Evolutionary conservation across 2,113 vertebrate species (phyloP), one percentile per base, ranked within the genome.

Genomic region (Carassius gibelio): DNA sequence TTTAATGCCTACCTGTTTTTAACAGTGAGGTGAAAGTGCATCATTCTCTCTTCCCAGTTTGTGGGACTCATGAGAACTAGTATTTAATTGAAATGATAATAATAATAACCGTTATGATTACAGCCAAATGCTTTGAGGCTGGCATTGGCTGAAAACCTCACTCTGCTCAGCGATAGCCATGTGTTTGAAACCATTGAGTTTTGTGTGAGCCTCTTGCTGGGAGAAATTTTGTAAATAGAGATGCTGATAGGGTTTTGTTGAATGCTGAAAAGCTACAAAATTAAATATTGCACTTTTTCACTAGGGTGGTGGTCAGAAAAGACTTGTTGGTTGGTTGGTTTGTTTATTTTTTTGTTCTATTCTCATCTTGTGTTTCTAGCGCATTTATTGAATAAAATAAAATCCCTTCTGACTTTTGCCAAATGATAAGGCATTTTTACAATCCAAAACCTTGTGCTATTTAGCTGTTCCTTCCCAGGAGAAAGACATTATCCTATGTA

Each of bases 251-350:
- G 45, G 82, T 68, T 75, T 66, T 34, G 34, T 34, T 52, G 4
- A 42, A 14, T 69, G 36, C 78, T 77, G 23, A 83, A 87, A 79
- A 75, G 48, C 72, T 38, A 23, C 17, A 83, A 75, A 75, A 38
- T 36, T 23, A 77, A 78, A 62, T 19, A 66, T 85, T 89, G 88
- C 86, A 87, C 88, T 85, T 81, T 84, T 82, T 82, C 74, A 78
- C 79, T 75, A 45, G 68, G 74, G 59, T 36, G 7, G n/a, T 45
- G 42, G 55, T 83, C 61, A 80, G 26, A n/a, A 68, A 71, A 66
- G 23, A 75, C 17, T 62, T 15, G 71, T 69, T 61, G 10, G 23
- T 83, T 14, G 9, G 30, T 82, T 26, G 1, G 45, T 48, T 48
- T 48, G 7, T 87, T 69, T 50, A 42, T 57, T 57, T 77, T 71